These are phyloP conservation scores for Bombylius discolor DNA, from an alignment of 2,888 invertebrate genomes.

Conservation along the genomic window DNA sequence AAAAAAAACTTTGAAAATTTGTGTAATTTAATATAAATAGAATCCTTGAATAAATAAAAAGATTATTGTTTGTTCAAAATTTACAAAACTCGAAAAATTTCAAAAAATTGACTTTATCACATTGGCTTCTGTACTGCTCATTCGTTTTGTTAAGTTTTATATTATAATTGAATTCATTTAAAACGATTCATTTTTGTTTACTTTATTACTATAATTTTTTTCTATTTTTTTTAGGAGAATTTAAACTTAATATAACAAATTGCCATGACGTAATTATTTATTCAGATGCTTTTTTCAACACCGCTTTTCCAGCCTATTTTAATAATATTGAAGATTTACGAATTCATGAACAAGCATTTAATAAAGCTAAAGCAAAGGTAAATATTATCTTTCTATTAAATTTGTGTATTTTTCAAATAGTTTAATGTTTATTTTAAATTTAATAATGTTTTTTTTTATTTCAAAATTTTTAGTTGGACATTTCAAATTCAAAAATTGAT, in stretches of 20 bases:
- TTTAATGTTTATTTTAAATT: slow-evolving; percentile 1
- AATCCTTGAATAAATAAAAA: too few species aligned
- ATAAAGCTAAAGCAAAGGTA: slow-evolving; percentile 27
- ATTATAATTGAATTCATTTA: too few species aligned
- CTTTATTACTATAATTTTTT: neutral
- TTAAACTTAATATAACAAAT: slow-evolving; percentile 26
- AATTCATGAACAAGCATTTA: slow-evolving; percentile 28
- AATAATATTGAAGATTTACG: slow-evolving; percentile 23
- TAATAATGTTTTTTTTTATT: neutral
- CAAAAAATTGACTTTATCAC: too few species aligned
- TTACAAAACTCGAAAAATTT: too few species aligned
- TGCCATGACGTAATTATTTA: slow-evolving; percentile 23
- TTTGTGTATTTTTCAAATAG: neutral
- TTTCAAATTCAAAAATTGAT: slow-evolving; percentile 25
- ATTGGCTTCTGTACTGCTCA: too few species aligned
- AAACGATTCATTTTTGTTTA: neutral
- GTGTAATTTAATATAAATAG: too few species aligned
- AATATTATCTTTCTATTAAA: slow-evolving; percentile 9
- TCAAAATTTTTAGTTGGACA: slow-evolving; percentile 20
- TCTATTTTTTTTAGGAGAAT: slow-evolving; percentile 20
- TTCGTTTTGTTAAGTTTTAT: too few species aligned
- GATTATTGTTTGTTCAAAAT: too few species aligned
- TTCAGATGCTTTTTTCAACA: slow-evolving; percentile 26
- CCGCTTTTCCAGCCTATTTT: slow-evolving; percentile 26
- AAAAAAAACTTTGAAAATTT: too few species aligned